Evolutionary conservation across 1,140 invertebrate genomes (phyloP).

Genomic region (Sinonovacula constricta): DNA sequence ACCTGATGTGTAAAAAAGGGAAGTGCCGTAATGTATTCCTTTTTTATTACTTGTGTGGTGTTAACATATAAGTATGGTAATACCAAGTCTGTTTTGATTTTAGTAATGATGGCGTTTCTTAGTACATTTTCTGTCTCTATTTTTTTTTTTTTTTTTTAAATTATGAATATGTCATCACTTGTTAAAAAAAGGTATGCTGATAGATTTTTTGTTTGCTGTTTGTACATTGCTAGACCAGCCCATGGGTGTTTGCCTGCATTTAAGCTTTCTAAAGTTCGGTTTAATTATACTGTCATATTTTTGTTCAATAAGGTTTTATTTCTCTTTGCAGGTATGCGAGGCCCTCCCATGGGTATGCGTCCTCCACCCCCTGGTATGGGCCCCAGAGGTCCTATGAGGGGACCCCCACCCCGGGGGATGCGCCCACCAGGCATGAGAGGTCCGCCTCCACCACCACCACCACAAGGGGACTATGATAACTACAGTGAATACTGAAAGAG

Average conservation of each 20-base stretch:
- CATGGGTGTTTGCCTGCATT: background rate
- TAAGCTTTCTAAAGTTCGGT: background rate
- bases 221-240: background rate
- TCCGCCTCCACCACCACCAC: constrained; percentile 63
- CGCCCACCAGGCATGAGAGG: constrained; percentile 66
- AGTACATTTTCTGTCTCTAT: too few relatives aligned
- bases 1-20: too few relatives aligned
- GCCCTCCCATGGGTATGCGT: constrained; percentile 53
- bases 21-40: too few relatives aligned
- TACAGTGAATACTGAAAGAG: constrained; percentile 31
- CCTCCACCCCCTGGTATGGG: constrained; percentile 65
- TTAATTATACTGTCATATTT: background rate
- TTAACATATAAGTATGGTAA: too few relatives aligned
- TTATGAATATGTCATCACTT: too few relatives aligned
- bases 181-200: too few relatives aligned
- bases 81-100: too few relatives aligned
- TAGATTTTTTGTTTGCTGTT: too few relatives aligned
- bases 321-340: constrained; percentile 64
- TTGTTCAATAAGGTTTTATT: too few relatives aligned
- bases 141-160: too few relatives aligned
- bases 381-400: constrained; percentile 46
- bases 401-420: constrained; percentile 63
- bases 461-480: constrained; percentile 38
- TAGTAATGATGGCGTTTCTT: too few relatives aligned
- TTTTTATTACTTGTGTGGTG: too few relatives aligned